These are phyloP conservation scores for Poecilobothrus nobilitatus DNA, from an alignment of 2,888 invertebrate species.

Conservation along the genomic window DNA sequence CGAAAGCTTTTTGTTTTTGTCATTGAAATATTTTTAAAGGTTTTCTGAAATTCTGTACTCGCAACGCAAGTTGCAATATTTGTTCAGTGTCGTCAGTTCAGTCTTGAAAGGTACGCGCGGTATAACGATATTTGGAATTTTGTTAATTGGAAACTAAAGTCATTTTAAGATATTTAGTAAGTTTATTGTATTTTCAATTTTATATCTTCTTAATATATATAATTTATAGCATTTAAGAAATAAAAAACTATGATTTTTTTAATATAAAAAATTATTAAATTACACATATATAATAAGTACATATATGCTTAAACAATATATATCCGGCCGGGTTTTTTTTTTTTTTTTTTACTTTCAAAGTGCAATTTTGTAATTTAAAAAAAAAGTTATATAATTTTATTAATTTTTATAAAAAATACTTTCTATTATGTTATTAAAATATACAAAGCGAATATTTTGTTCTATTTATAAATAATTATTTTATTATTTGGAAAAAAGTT, in stretches of 20 bases:
- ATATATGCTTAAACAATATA: no score
- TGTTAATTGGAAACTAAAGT: neutral
- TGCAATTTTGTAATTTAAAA: neutral
- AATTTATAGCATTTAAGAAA: no score
- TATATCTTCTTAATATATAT: neutral
- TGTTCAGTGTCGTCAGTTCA: neutral
- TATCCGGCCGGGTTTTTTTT: no score
- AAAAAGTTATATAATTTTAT: neutral
- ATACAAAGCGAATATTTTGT: neutral
- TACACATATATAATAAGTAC: no score
- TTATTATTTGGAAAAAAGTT: neutral
- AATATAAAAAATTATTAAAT: no score
- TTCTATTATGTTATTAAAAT: neutral
- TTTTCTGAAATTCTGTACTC: neutral
- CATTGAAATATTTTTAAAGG: constrained; percentile 1
- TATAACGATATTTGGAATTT: neutral
- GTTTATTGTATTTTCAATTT: neutral
- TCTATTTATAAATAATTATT: neutral
- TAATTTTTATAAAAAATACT: neutral
- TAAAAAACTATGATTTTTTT: no score
- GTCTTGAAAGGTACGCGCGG: neutral
- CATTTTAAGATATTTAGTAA: neutral
- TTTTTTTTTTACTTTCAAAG: no score
- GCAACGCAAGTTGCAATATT: no score
- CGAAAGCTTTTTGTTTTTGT: neutral